Conservation (phyloP, 1,140 invertebrate genomes). For the Musca vetustissima region DNA sequence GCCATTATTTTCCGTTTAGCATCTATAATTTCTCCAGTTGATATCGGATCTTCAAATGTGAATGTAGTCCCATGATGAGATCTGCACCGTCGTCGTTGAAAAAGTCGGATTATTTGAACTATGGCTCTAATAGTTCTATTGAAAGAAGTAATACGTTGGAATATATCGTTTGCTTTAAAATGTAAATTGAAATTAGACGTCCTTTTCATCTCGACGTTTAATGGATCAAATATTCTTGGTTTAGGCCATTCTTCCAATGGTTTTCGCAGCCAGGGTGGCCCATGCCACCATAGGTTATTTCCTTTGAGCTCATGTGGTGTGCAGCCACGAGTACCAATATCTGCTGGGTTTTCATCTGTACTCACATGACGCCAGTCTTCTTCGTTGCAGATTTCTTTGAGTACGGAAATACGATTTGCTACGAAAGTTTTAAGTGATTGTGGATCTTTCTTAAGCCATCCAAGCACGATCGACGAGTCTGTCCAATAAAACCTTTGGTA, state of each 20-base stretch:
- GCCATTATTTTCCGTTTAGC: neutral
- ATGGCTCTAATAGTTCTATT: neutral
- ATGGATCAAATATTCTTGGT: neutral
- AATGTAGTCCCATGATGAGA: too few species aligned
- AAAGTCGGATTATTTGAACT: neutral
- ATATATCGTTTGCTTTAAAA: neutral
- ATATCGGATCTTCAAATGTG: too few species aligned
- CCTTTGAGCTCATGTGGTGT: conserved; percentile 12
- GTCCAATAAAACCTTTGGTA: neutral
- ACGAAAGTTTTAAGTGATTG: conserved; percentile 40
- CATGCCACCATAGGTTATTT: conserved; percentile 36
- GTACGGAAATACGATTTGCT: conserved; percentile 17
- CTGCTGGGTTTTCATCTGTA: conserved; percentile 39
- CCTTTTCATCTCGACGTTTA: neutral
- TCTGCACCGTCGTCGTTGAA: too few species aligned
- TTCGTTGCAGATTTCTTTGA: neutral
- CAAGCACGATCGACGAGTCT: conserved; percentile 39
- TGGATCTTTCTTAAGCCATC: conserved; percentile 39
- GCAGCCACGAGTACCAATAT: neutral
- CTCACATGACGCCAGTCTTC: neutral
- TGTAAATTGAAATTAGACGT: neutral
- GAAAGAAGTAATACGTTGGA: neutral
- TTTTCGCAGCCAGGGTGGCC: conserved; percentile 31
- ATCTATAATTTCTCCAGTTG: too few species aligned
- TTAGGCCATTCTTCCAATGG: neutral